Evolutionary conservation across 2,797 vertebrate genomes (phyloP).

Genomic region (Garrulus glandarius): DNA sequence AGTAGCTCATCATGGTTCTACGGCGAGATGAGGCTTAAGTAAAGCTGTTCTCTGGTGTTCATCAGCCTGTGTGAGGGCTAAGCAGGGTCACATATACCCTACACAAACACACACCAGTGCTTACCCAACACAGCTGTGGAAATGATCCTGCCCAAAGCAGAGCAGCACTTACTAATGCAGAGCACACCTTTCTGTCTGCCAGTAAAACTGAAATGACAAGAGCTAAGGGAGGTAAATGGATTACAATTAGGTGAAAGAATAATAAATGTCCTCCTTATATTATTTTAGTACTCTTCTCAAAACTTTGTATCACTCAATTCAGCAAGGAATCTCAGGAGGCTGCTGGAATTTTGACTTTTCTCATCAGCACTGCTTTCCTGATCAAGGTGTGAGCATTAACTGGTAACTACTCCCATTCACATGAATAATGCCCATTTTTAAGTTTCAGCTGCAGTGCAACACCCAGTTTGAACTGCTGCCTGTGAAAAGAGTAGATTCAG

Average conservation of each 20-base stretch:
- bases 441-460: neutral
- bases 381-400: neutral
- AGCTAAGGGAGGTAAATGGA: neutral
- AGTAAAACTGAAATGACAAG: neutral
- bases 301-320: neutral
- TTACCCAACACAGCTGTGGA: neutral
- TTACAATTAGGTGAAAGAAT: neutral
- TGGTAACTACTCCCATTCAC: neutral
- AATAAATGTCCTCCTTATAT: neutral
- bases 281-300: neutral
- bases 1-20: neutral
- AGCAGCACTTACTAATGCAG: neutral
- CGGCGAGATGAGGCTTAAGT: neutral
- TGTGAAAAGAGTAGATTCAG: neutral
- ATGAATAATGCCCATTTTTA: neutral
- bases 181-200: neutral
- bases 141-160: neutral
- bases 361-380: neutral
- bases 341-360: neutral
- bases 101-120: neutral
- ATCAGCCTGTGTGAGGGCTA: neutral
- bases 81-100: neutral
- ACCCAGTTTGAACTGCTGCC: neutral
- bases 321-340: neutral
- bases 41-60: neutral